phyloP scores from a whole-genome alignment of 2,113 vertebrate genomes.

The Glareola pratincola region DNA sequence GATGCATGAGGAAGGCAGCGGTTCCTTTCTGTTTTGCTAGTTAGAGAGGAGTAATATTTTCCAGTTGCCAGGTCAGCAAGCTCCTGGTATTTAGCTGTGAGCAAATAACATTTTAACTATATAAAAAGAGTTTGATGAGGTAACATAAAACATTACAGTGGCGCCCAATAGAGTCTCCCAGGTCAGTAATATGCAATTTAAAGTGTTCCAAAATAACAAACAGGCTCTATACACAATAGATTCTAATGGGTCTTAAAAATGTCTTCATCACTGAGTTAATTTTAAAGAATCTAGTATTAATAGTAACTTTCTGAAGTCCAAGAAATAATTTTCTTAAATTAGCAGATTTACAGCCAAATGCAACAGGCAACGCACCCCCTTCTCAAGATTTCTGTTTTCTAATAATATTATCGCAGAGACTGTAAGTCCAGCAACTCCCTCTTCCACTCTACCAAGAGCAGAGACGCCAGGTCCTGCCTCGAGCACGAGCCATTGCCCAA shows the following conservation, averaged over 20 bases:
- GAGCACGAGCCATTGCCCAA: background rate
- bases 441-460: background rate
- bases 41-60: slow-evolving; percentile 30
- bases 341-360: background rate
- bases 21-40: background rate
- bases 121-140: slow-evolving; percentile 65
- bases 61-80: background rate
- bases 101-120: slow-evolving; percentile 43
- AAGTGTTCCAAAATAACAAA: slow-evolving; percentile 51
- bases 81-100: slow-evolving; percentile 58
- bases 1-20: background rate
- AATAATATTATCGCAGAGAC: background rate
- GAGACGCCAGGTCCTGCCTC: background rate
- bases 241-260: slow-evolving; percentile 11
- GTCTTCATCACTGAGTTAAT: background rate
- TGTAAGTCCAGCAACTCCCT: background rate
- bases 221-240: background rate
- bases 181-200: slow-evolving; percentile 43
- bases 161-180: slow-evolving; percentile 25
- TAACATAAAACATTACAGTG: slow-evolving; percentile 49
- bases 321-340: background rate
- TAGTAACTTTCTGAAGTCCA: background rate
- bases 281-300: background rate
- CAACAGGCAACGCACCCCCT: background rate
- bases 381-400: background rate